phyloP scores from a whole-genome alignment of 1,140 invertebrate genomes.

The Thrips palmi region DNA sequence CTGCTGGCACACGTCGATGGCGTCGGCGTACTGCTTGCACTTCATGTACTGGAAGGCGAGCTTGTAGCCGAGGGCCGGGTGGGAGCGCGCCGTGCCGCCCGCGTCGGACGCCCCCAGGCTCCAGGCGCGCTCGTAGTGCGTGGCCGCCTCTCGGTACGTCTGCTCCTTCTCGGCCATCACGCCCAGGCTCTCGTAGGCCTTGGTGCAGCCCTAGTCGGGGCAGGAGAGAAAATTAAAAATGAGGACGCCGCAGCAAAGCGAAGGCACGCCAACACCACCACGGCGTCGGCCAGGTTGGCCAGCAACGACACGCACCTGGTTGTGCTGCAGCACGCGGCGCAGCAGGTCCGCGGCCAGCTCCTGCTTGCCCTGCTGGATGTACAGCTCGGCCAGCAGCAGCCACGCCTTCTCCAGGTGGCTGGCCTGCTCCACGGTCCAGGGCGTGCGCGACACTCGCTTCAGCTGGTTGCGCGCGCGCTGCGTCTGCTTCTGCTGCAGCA shows the following conservation, averaged over 20 bases:
- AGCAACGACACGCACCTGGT: too few species aligned
- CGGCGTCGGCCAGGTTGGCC: too few species aligned
- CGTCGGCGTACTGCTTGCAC: constrained; percentile 71
- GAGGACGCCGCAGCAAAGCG: too few species aligned
- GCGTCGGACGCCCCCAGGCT: constrained; percentile 56
- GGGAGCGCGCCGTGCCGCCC: too few species aligned
- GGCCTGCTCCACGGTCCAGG: constrained; percentile 87
- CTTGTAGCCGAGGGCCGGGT: constrained; percentile 77
- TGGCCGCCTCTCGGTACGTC: constrained; percentile 68
- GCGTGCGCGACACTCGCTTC: constrained; percentile 69
- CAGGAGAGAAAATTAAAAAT: too few species aligned
- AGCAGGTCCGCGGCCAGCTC: constrained; percentile 74
- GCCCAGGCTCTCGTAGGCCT: constrained; percentile 79
- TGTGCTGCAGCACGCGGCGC: constrained; percentile 63
- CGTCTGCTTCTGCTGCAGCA: constrained; percentile 54
- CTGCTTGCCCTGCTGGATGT: constrained; percentile 70
- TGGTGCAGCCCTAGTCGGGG: constrained; percentile 73
- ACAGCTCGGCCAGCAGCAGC: constrained; percentile 81
- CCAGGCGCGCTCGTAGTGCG: constrained; percentile 47
- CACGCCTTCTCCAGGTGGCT: constrained; percentile 91
- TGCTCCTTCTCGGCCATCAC: constrained; percentile 84
- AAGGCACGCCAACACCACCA: too few species aligned
- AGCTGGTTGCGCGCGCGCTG: constrained; percentile 81
- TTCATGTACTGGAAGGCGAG: constrained; percentile 84
- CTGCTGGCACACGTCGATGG: constrained; percentile 67